Conservation (phyloP, 2,888 invertebrate species). For the Cheiracanthium punctorium region DNA sequence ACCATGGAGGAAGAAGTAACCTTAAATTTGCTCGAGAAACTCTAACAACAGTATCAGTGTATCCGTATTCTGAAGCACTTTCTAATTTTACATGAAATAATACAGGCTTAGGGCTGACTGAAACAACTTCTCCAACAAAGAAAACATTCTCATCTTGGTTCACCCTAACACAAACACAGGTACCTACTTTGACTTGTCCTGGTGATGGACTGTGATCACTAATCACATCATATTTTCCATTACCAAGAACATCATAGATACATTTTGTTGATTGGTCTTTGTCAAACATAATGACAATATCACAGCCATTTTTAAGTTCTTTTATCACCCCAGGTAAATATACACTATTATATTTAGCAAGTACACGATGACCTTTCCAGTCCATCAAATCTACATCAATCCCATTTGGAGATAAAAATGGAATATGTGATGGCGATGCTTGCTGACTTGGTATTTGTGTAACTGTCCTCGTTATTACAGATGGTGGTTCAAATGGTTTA, state of each 20-base stretch:
- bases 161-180: constrained; percentile 83
- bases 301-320: constrained; percentile 72
- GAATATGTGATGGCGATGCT: constrained; percentile 43
- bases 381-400: constrained; percentile 87
- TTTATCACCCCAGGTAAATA: constrained; percentile 93
- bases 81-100: constrained; percentile 82
- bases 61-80: constrained; percentile 39
- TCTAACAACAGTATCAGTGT: constrained; percentile 76
- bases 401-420: constrained; percentile 51
- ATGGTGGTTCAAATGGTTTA: constrained; percentile 45
- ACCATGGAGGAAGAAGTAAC: constrained; percentile 95
- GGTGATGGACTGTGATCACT: constrained; percentile 89
- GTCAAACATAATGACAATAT: constrained; percentile 68
- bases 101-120: constrained; percentile 82
- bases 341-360: constrained; percentile 88
- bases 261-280: constrained; percentile 57
- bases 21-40: constrained; percentile 93
- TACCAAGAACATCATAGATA: constrained; percentile 61
- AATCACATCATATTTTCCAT: constrained; percentile 69
- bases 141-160: constrained; percentile 82
- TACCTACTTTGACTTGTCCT: constrained; percentile 84
- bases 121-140: constrained; percentile 87
- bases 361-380: constrained; percentile 93
- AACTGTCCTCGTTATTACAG: constrained; percentile 52
- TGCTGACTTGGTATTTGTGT: constrained; percentile 32